Evolutionary conservation across 2,797 vertebrate genomes (phyloP).

Genomic region (Astyanax mexicanus): DNA sequence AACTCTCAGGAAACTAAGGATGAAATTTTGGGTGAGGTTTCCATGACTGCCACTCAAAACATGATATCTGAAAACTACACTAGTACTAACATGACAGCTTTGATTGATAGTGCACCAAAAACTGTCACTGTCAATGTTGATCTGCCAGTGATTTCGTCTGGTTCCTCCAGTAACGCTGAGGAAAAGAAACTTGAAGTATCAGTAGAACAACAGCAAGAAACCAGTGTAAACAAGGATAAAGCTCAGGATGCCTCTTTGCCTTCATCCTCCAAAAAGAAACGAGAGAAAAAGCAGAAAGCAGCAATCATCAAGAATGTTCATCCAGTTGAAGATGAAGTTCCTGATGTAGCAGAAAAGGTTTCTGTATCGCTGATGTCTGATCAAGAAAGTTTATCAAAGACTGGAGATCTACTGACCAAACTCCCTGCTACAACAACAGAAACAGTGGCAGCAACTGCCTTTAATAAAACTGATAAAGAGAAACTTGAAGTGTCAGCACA

Average conservation of each 20-base stretch:
- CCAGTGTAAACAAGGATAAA: conserved; percentile 38
- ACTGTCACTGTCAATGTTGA: background rate
- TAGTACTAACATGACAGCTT: too few species aligned
- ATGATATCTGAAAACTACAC: background rate
- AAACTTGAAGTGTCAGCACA: too few species aligned
- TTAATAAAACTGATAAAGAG: too few species aligned
- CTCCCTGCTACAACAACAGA: too few species aligned
- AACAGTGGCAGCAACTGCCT: too few species aligned
- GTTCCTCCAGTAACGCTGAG: conserved; percentile 55
- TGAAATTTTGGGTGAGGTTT: conserved; percentile 18
- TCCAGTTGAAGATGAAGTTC: conserved; percentile 34
- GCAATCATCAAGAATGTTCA: background rate
- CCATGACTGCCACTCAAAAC: background rate
- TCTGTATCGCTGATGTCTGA: conserved; percentile 11
- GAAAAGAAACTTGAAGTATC: conserved; percentile 53
- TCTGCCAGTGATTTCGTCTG: conserved; percentile 55
- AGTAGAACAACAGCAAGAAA: conserved; percentile 43
- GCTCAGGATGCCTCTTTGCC: conserved; percentile 14
- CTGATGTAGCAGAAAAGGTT: conserved; percentile 19
- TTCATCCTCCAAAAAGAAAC: conserved; percentile 30
- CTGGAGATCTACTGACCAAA: too few species aligned
- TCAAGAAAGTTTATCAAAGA: too few species aligned
- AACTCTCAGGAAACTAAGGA: conserved; percentile 43
- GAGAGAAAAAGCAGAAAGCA: conserved; percentile 6
- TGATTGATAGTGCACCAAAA: background rate